Conservation (phyloP, 2,113 vertebrate species). For the western clawed frog (Xenopus tropicalis) region DNA sequence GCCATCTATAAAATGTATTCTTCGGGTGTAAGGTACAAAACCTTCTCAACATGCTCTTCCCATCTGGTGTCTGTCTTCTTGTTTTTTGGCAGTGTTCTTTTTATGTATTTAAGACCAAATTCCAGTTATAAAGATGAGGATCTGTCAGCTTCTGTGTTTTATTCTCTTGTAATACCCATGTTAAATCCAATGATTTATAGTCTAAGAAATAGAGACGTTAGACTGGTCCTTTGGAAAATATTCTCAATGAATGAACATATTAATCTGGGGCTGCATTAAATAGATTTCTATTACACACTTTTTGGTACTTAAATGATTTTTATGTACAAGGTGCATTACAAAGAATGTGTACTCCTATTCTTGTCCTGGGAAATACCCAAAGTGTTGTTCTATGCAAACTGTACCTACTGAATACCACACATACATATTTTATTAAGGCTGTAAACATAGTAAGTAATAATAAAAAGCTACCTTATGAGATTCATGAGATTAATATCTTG, state of each 20-base stretch:
- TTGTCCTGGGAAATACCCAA: too few species aligned
- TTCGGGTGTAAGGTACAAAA: conserved; percentile 6
- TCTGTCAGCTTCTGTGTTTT: conserved; percentile 13
- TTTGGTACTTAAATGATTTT: too few species aligned
- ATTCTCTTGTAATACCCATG: conserved; percentile 2
- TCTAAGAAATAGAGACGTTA: conserved; percentile 7
- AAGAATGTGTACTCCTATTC: too few species aligned
- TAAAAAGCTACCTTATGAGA: too few species aligned
- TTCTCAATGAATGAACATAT: background rate
- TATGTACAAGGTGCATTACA: too few species aligned
- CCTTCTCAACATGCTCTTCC: conserved; percentile 14
- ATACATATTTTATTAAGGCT: too few species aligned
- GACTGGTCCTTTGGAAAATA: background rate
- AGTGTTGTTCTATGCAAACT: too few species aligned
- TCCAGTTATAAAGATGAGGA: conserved; percentile 3
- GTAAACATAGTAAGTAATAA: too few species aligned
- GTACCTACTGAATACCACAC: too few species aligned
- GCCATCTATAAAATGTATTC: conserved; percentile 6
- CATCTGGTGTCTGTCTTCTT: conserved; percentile 19
- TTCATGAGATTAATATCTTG: too few species aligned
- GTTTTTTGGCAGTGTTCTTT: background rate
- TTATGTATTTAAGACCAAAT: conserved; percentile 11
- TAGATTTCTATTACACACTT: too few species aligned
- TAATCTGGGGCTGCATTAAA: too few species aligned
- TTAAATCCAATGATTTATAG: conserved; percentile 31